phyloP scores from a whole-genome alignment of 30 jellyfish, hydroid and myxozoan genomes.

The Phacellophora camtschatica region DNA sequence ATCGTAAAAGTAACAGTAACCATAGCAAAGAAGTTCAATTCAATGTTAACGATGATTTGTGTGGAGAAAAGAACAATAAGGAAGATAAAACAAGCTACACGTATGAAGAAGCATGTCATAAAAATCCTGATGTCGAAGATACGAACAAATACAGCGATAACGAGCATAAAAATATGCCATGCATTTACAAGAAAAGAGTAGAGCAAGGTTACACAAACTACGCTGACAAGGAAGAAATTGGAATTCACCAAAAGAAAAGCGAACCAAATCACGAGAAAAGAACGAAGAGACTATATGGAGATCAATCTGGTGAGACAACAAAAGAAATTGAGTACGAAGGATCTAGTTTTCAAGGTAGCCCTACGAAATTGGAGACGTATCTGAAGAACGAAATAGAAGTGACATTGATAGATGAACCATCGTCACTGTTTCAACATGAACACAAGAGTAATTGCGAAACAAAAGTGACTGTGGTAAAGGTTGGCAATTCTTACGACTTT shows the following conservation, averaged over 20 bases:
- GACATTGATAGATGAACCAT: neutral
- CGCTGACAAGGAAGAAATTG: neutral
- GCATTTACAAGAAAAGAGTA: neutral
- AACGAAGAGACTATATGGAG: neutral
- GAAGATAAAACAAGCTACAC: neutral
- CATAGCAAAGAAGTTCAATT: conserved; percentile 7
- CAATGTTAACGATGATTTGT: neutral
- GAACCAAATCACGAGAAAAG: neutral
- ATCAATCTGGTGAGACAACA: neutral
- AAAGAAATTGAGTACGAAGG: neutral
- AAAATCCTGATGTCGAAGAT: neutral
- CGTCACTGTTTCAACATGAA: too few species aligned
- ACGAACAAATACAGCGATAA: neutral
- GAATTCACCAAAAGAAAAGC: neutral
- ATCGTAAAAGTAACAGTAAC: neutral
- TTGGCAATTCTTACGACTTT: too few species aligned
- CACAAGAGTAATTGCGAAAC: too few species aligned
- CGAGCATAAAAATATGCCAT: neutral
- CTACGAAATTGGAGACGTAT: neutral
- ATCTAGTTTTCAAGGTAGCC: neutral
- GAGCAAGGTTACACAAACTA: neutral
- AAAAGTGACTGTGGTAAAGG: too few species aligned
- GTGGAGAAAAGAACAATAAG: neutral
- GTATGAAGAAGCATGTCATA: neutral
- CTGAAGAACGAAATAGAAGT: neutral